Percentiles rank a stretch among this genome's conserved stretches.
These are phyloP conservation scores for Lacanobia wlatinum DNA, from an alignment of 2,888 invertebrate species.

Conservation along the genomic window DNA sequence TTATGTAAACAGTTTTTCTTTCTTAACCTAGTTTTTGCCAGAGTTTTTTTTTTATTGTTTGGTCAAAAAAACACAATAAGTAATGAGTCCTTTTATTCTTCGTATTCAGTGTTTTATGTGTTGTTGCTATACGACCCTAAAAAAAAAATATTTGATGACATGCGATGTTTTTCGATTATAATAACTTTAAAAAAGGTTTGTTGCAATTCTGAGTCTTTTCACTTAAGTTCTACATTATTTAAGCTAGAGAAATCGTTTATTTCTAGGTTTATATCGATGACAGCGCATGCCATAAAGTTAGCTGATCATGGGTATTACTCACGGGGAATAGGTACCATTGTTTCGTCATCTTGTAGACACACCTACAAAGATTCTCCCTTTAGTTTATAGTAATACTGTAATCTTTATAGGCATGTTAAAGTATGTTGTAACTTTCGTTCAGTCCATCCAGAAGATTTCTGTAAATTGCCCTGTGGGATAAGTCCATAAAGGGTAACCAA, in stretches of 20 bases:
- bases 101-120: too few relatives aligned
- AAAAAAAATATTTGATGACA: too few relatives aligned
- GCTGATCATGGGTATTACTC: conserved; percentile 40
- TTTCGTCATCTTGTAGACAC: conserved; percentile 29
- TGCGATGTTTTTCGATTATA: too few relatives aligned
- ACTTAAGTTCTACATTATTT: neutral
- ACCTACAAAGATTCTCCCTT: conserved; percentile 16
- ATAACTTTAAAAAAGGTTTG: too few relatives aligned
- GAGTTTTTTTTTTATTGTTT: neutral
- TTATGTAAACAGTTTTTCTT: conserved; percentile 5
- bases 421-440: neutral
- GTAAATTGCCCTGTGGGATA: too few relatives aligned
- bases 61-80: neutral
- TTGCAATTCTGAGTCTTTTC: too few relatives aligned
- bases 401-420: neutral
- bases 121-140: too few relatives aligned
- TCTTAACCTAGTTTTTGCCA: neutral
- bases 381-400: conserved; percentile 11
- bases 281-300: conserved; percentile 25
- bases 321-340: conserved; percentile 37
- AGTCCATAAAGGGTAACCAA: too few relatives aligned
- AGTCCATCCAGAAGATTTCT: neutral
- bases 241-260: conserved; percentile 33
- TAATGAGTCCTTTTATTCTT: too few relatives aligned
- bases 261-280: conserved; percentile 37